Conservation (phyloP, 37 sponge, comb jelly and placozoan species). For the Aplysina aerophoba region DNA sequence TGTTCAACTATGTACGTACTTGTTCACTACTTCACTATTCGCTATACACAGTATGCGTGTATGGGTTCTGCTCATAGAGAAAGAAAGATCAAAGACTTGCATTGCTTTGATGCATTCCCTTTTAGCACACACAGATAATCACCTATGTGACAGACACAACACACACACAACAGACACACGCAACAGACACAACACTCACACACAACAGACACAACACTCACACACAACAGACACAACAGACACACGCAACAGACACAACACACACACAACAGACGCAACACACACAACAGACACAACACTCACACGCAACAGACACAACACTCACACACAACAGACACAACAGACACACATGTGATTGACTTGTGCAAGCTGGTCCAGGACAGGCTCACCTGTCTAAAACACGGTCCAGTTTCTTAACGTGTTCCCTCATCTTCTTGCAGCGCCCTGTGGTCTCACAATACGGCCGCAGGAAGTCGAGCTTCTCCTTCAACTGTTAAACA, state of each 20-base stretch:
- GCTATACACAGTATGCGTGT: too few species aligned
- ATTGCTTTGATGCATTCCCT: too few species aligned
- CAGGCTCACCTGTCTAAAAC: neutral
- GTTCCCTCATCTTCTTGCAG: slow-evolving; percentile 77
- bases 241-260: neutral
- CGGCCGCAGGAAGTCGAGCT: slow-evolving; percentile 49
- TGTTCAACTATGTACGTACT: too few species aligned
- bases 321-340: slow-evolving; percentile 42
- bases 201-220: slow-evolving; percentile 18
- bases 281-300: neutral
- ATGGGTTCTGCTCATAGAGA: too few species aligned
- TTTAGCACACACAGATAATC: neutral
- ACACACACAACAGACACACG: too few species aligned
- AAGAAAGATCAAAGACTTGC: too few species aligned
- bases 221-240: slow-evolving; percentile 37
- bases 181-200: neutral
- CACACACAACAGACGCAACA: too few species aligned
- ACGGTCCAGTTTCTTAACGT: slow-evolving; percentile 45
- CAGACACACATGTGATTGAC: slow-evolving; percentile 1
- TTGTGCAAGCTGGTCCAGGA: too few species aligned
- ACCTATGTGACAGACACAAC: neutral
- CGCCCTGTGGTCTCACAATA: slow-evolving; percentile 57
- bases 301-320: neutral
- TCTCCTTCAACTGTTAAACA: slow-evolving; percentile 52
- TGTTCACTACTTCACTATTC: too few species aligned